Evolutionary conservation across 2,888 invertebrate species (phyloP).

Genomic region (Perdita meconis): DNA sequence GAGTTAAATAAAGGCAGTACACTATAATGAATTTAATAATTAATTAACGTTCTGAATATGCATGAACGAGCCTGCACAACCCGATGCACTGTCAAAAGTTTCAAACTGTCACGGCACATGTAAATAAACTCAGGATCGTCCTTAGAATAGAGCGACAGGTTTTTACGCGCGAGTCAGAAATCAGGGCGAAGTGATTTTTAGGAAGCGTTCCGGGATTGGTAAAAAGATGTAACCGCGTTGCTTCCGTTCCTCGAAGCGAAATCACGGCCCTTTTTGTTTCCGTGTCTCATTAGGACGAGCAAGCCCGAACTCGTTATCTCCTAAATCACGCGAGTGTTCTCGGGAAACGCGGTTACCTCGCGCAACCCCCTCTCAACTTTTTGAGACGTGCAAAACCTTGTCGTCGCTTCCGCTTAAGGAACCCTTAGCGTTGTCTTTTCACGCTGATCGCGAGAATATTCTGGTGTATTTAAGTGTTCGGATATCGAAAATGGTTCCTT

Average conservation of each 20-base stretch:
- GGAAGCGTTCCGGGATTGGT: not conserved
- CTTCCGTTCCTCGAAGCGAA: conserved; percentile 45
- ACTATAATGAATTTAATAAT: too few species aligned
- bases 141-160: too few species aligned
- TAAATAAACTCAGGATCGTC: too few species aligned
- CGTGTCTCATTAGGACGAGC: conserved; percentile 50
- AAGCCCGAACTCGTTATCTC: conserved; percentile 50
- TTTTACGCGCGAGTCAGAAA: not conserved
- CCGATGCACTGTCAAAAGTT: too few species aligned
- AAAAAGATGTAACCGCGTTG: conserved; percentile 11
- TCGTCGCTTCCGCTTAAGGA: not conserved
- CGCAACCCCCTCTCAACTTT: conserved; percentile 15
- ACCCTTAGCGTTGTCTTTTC: not conserved
- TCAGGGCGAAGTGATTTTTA: not conserved
- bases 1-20: too few species aligned
- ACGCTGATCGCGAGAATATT: not conserved
- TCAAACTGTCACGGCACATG: too few species aligned
- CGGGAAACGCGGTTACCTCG: not conserved
- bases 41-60: too few species aligned
- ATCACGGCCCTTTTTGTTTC: conserved; percentile 55
- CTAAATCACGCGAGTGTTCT: conserved; percentile 46
- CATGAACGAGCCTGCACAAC: too few species aligned
- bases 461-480: too few species aligned
- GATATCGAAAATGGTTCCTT: too few species aligned
- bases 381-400: not conserved